Conservation (phyloP, 2,888 invertebrate species). For the Oligia strigilis region DNA sequence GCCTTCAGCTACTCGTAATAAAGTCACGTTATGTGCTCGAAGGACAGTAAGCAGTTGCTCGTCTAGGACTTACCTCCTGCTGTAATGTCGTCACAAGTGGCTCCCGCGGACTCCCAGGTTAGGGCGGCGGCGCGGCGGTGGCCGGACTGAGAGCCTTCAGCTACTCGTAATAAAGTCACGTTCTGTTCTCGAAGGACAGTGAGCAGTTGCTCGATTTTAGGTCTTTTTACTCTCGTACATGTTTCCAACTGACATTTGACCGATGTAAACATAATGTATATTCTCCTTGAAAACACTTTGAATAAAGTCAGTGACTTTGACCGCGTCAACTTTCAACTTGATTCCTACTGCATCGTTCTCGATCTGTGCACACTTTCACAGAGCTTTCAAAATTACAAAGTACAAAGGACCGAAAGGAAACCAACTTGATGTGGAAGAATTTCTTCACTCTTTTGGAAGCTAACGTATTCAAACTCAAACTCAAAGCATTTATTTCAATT, state of each 20-base stretch:
- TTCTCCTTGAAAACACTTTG: background rate
- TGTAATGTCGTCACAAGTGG: background rate
- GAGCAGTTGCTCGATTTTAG: background rate
- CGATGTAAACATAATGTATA: background rate
- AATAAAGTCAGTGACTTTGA: background rate
- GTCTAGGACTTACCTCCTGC: background rate
- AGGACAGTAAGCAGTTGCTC: too few relatives aligned
- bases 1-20: too few relatives aligned
- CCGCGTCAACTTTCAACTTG: background rate
- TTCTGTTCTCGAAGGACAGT: background rate
- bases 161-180: background rate
- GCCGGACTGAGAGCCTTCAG: background rate
- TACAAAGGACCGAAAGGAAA: background rate
- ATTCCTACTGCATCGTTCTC: background rate
- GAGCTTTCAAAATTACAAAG: background rate
- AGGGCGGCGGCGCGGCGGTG: background rate
- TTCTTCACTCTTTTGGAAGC: background rate
- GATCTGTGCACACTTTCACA: background rate
- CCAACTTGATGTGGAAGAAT: background rate
- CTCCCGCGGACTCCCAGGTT: background rate
- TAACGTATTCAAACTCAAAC: too few relatives aligned
- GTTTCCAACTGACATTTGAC: background rate
- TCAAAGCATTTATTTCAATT: too few relatives aligned
- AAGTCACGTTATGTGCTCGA: too few relatives aligned
- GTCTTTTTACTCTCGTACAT: background rate